Percentiles rank a stretch among this genome's conserved stretches.
phyloP scores from a whole-genome alignment of 2,797 vertebrate genomes.

The Mormyrus proboscirostris region DNA sequence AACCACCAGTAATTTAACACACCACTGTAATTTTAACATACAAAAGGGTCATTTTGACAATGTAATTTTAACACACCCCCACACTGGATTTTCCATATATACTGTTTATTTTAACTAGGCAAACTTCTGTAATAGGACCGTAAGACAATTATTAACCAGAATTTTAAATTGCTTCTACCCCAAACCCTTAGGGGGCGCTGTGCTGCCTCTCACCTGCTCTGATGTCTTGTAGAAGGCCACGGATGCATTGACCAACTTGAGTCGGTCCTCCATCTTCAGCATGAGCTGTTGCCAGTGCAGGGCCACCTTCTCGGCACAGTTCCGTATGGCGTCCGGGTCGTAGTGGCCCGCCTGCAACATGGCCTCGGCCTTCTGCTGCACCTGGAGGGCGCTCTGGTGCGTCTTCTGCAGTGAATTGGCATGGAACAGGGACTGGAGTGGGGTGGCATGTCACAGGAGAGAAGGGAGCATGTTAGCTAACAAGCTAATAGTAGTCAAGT shows the following conservation, averaged over 20 bases:
- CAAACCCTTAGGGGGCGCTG: neutral
- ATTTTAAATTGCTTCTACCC: neutral
- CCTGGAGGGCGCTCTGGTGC: constrained; percentile 95
- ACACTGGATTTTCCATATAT: neutral
- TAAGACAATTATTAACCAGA: neutral
- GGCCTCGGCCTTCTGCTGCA: constrained; percentile 93
- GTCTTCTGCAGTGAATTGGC: constrained; percentile 98
- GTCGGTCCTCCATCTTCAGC: constrained; percentile 97
- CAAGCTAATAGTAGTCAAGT: neutral
- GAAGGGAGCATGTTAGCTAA: constrained; percentile 36
- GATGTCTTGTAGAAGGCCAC: constrained; percentile 99
- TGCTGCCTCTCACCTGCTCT: constrained; percentile 72
- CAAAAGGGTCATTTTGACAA: neutral
- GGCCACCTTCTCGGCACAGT: constrained; percentile 91
- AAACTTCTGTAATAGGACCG: neutral
- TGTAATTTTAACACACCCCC: neutral
- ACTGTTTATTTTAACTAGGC: neutral
- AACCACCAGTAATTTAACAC: neutral
- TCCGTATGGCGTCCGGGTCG: constrained; percentile 83
- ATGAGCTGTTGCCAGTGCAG: constrained; percentile 97
- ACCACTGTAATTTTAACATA: neutral
- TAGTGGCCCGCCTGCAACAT: constrained; percentile 90
- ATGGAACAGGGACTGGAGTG: constrained; percentile 86
- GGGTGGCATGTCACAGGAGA: constrained; percentile 44
- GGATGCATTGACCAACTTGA: constrained; percentile 94